Percentiles rank a stretch among this genome's conserved stretches.
Conservation (phyloP, 2,113 vertebrate species). For the Columbina picui region DNA sequence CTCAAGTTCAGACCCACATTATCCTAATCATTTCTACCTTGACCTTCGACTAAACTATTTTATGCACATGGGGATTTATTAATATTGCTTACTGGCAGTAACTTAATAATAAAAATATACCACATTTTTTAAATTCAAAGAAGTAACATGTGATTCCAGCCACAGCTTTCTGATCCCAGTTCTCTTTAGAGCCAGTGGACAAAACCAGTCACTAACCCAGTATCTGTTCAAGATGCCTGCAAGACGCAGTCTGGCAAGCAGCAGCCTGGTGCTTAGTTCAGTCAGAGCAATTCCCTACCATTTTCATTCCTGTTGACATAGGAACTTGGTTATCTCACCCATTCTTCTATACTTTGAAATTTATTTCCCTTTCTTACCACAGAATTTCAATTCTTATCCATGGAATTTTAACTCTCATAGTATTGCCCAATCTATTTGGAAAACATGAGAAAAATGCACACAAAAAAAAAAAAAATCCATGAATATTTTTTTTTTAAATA, state of each 20-base stretch:
- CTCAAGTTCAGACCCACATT: background rate
- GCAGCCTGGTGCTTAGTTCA: background rate
- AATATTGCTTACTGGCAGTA: background rate
- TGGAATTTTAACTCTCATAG: background rate
- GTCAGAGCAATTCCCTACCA: background rate
- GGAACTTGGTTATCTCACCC: background rate
- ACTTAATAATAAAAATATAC: background rate
- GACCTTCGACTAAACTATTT: background rate
- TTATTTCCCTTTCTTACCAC: background rate
- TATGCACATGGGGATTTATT: background rate
- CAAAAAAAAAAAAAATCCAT: rapidly evolving
- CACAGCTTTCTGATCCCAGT: background rate
- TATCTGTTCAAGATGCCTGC: background rate
- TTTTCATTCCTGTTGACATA: background rate
- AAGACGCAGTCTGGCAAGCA: background rate
- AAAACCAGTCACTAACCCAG: background rate
- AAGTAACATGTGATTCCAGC: background rate
- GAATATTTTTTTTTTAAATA: background rate
- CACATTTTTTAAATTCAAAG: background rate
- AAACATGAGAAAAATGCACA: background rate
- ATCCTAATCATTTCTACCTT: background rate
- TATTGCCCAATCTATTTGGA: background rate
- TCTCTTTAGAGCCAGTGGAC: background rate
- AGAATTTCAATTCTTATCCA: background rate
- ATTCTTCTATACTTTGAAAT: background rate